Conservation (phyloP, 64 coral and sea anemone species). For the Stichodactyla helianthus region DNA sequence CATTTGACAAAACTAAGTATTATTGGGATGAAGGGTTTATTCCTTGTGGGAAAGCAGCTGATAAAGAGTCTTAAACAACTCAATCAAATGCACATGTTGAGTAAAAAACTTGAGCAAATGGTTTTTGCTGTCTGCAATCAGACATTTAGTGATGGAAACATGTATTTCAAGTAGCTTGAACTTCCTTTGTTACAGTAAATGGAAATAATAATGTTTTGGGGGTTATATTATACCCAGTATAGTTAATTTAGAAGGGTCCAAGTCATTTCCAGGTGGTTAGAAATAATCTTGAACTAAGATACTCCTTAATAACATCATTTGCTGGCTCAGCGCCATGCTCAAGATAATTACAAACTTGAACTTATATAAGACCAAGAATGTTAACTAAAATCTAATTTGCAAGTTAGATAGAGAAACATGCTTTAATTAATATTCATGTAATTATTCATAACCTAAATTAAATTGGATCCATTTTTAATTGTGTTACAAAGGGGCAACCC, state of each 20-base stretch:
- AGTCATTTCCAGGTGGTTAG: neutral
- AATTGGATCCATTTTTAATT: neutral
- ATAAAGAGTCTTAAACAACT: neutral
- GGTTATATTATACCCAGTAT: neutral
- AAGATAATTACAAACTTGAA: neutral
- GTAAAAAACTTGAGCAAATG: neutral
- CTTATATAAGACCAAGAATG: neutral
- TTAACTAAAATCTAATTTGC: neutral
- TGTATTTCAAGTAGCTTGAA: neutral
- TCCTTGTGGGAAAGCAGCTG: neutral
- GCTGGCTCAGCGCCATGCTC: neutral
- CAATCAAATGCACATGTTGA: neutral
- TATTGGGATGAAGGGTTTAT: neutral
- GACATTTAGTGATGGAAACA: neutral
- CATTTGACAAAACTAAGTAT: neutral
- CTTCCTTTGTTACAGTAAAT: neutral
- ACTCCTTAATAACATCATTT: neutral
- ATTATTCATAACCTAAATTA: neutral
- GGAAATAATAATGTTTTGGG: neutral
- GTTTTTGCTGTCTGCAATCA: neutral
- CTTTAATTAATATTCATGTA: neutral
- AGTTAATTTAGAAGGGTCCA: neutral
- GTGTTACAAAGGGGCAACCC: neutral
- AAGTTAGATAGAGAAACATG: neutral
- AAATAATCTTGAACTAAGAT: neutral